phyloP scores from a whole-genome alignment of 2,888 invertebrate species.

The Lapara coniferarum region DNA sequence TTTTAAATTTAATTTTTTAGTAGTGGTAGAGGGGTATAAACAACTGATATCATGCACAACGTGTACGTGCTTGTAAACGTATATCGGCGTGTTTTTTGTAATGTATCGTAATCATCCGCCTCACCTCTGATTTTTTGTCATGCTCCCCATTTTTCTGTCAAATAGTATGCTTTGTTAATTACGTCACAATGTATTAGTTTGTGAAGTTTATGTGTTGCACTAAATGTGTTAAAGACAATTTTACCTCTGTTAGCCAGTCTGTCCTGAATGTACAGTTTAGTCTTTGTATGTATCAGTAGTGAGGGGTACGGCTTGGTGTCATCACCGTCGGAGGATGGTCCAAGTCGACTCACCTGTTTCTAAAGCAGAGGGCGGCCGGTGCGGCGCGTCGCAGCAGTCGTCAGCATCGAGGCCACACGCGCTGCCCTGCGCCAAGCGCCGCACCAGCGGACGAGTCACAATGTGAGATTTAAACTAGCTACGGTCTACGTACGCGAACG shows the following conservation, averaged over 20 bases:
- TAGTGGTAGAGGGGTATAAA: neutral
- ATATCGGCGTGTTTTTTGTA: slow-evolving; percentile 35
- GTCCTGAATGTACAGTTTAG: slow-evolving; percentile 2
- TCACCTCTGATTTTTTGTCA: slow-evolving; percentile 67
- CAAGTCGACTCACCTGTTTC: slow-evolving; percentile 67
- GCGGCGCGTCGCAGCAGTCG: slow-evolving; percentile 81
- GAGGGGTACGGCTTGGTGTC: neutral
- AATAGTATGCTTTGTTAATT: slow-evolving; percentile 49
- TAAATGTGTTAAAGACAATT: slow-evolving; percentile 30
- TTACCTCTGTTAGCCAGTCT: slow-evolving; percentile 26
- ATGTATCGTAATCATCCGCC: slow-evolving; percentile 39
- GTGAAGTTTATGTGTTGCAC: slow-evolving; percentile 17
- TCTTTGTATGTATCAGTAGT: neutral
- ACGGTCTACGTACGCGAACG: slow-evolving; percentile 64
- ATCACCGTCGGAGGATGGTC: slow-evolving; percentile 31
- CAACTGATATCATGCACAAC: slow-evolving; percentile 27
- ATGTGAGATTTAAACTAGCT: slow-evolving; percentile 82
- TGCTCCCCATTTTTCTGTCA: slow-evolving; percentile 70
- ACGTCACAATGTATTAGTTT: neutral
- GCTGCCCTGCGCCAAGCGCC: slow-evolving; percentile 83
- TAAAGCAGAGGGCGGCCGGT: slow-evolving; percentile 79
- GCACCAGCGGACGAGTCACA: slow-evolving; percentile 84
- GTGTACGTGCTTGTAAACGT: slow-evolving; percentile 34
- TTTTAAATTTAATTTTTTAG: neutral
- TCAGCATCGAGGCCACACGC: slow-evolving; percentile 80